phyloP scores from a whole-genome alignment of 2,888 invertebrate species.

The Myopa testacea region DNA sequence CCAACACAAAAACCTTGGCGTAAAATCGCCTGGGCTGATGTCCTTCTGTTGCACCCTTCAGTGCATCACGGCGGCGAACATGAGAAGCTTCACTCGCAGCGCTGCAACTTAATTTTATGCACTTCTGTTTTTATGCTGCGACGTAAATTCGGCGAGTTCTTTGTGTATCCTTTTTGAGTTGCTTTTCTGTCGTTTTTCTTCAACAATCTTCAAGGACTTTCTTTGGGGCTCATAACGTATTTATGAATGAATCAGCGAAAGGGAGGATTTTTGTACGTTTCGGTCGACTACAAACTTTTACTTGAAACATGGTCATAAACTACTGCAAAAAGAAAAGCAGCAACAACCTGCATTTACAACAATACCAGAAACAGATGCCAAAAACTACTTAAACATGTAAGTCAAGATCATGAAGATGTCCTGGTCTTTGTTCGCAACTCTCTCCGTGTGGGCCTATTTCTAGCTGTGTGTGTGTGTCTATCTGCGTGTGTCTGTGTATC shows the following conservation, averaged over 20 bases:
- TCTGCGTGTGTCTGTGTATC: conserved; percentile 1
- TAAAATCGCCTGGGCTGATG: background rate
- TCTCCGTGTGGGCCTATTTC: background rate
- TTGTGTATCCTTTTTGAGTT: conserved; percentile 11
- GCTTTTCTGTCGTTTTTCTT: conserved; percentile 10
- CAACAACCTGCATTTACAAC: background rate
- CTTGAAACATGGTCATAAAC: conserved; percentile 40
- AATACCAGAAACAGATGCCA: background rate
- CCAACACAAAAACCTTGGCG: background rate
- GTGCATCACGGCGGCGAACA: background rate
- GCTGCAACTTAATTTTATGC: conserved; percentile 45
- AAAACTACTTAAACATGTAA: conserved; percentile 5
- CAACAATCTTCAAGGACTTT: background rate
- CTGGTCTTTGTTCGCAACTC: background rate
- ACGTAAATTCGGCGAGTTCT: conserved; percentile 20
- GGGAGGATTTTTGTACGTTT: background rate
- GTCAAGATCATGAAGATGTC: conserved; percentile 38
- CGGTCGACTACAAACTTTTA: conserved; percentile 27
- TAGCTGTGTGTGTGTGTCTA: background rate
- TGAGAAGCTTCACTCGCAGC: background rate
- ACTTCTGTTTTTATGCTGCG: conserved; percentile 40
- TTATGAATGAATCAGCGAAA: conserved; percentile 32
- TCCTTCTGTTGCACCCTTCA: background rate
- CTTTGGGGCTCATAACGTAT: conserved; percentile 28
- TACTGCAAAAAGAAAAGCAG: conserved; percentile 17